phyloP scores from a whole-genome alignment of 35 echinoderm and acorn worm genomes.

The Lytechinus pictus region DNA sequence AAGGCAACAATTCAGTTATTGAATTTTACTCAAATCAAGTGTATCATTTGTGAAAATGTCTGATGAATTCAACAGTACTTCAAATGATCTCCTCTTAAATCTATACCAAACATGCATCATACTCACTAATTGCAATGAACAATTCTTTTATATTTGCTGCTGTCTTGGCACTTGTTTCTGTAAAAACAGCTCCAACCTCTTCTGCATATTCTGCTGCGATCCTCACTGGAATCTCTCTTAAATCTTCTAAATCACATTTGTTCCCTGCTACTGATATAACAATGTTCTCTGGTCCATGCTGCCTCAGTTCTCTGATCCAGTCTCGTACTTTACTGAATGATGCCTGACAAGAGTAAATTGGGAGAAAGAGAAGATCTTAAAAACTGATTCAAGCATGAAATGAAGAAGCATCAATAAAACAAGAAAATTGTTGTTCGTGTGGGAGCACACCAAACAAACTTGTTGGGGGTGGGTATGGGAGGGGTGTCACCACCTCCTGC shows the following conservation, averaged over 20 bases:
- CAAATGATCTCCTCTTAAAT: too few species aligned
- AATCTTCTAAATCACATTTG: conserved; percentile 85
- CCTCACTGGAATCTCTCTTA: conserved; percentile 71
- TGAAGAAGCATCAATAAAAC: too few species aligned
- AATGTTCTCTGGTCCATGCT: conserved; percentile 89
- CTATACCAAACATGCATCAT: background rate
- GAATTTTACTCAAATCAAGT: too few species aligned
- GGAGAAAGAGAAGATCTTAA: background rate
- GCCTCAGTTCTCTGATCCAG: conserved; percentile 85
- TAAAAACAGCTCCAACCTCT: conserved; percentile 91
- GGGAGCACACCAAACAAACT: too few species aligned
- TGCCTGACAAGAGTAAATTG: conserved; percentile 55
- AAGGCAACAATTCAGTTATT: too few species aligned
- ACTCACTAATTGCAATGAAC: conserved; percentile 97
- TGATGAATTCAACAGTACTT: too few species aligned
- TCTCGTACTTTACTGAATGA: conserved; percentile 83
- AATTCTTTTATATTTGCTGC: conserved; percentile 88
- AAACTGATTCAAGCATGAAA: too few species aligned
- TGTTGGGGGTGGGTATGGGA: too few species aligned
- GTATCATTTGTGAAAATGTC: too few species aligned
- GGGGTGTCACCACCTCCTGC: too few species aligned
- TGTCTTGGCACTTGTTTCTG: conserved; percentile 98
- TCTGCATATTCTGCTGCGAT: conserved; percentile 75
- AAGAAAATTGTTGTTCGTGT: too few species aligned
- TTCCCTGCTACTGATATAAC: conserved; percentile 91